Base-by-base conservation (phyloP, 2,888 invertebrate genomes). In the Meteorus colon region DNA sequence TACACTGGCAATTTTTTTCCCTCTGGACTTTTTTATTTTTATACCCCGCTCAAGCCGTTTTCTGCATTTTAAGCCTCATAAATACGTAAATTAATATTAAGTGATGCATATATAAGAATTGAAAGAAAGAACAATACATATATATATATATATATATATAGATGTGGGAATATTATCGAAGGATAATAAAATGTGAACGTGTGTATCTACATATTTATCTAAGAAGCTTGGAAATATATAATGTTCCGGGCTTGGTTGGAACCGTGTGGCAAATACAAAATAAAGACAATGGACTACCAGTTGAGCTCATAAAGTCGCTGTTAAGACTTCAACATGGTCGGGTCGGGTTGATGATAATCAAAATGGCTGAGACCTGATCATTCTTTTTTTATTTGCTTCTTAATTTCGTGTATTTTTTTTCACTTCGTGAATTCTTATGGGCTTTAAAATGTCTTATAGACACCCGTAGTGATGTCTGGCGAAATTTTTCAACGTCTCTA, bases 221-320 rank as follows among this genome's bases (percentile, higher is more conserved):
- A 82, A 82, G 79, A 82, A 81, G 80, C 79, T 81, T 77, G 79
- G 78, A 84, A 84, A 84, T 85, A 48, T 48, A 81, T 79, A 80
- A 81, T 78, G 77, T 78, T 78, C 78, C 81, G 78, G 81, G 81
- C 80, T 78, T 48, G 48, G 80, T 78, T 48, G 48, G 80, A 71
- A 76, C 80, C 77, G 77, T 81, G 81, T 79, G 79, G 79, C 78
- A 82, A 84, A 81, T 79, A 75, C 78, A 79, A 84, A 82, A 84
- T 84, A 82, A 84, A 82, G 82, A 82, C 83, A 84, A 84, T 82
- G 81, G 82, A 81, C 66, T 74, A 66, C 79, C 75, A 63, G 78
- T 77, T 79, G 77, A 77, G 51, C 75, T 76, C 59, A 71, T 63
- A 65, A 76, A 73, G 81, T 79, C 81, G 80, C 77, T 77, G 79